Percentiles rank a stretch among this genome's conserved stretches.
phyloP scores from a whole-genome alignment of 2,797 vertebrate genomes.

The Tangara arthus region DNA sequence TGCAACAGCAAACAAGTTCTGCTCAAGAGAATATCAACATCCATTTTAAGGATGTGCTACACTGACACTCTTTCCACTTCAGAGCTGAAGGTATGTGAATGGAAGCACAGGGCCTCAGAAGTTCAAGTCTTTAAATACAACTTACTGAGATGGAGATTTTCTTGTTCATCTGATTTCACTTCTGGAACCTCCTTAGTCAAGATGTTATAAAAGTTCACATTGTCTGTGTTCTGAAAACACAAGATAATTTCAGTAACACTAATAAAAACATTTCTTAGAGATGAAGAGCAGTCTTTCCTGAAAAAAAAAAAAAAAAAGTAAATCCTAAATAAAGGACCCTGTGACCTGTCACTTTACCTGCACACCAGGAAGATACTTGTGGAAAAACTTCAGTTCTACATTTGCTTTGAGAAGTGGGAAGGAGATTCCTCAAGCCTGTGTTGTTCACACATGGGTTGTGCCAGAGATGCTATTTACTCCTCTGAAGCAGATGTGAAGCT shows the following conservation, averaged over 20 bases:
- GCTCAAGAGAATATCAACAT: background rate
- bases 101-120: background rate
- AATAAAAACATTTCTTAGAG: background rate
- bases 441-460: background rate
- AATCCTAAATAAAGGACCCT: background rate
- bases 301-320: background rate
- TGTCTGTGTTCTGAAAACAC: constrained; percentile 87
- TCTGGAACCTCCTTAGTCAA: constrained; percentile 77
- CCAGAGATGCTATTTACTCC: background rate
- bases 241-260: background rate
- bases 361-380: background rate
- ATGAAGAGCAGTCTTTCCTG: background rate
- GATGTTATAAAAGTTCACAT: constrained; percentile 98
- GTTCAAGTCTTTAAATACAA: background rate
- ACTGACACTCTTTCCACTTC: background rate
- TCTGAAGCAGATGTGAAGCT: background rate
- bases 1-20: background rate
- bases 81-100: background rate
- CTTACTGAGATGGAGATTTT: constrained; percentile 79
- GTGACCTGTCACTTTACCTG: background rate
- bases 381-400: background rate
- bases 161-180: background rate
- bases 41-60: background rate
- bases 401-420: background rate
- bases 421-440: background rate